A percentile compares a stretch with the other conserved stretches of the same genome.
These are phyloP conservation scores for Indri indri DNA, from an alignment of 2,113 vertebrate species.

Conservation along the genomic window DNA sequence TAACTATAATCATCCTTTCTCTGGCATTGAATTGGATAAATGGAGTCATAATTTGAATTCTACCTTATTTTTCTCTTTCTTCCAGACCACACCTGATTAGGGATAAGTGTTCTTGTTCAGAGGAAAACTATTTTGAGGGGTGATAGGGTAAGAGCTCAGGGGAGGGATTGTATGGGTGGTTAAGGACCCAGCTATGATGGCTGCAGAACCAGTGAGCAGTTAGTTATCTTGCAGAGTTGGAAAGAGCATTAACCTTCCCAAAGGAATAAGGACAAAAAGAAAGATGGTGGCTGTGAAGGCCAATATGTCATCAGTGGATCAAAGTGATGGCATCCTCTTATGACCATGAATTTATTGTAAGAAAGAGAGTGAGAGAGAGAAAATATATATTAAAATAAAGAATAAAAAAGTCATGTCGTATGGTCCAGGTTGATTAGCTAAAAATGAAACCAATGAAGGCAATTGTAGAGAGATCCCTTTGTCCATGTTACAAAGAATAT, in stretches of 20 bases:
- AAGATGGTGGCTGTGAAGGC: neutral
- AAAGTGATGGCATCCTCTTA: neutral
- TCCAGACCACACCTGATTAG: neutral
- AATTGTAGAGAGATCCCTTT: neutral
- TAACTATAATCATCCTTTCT: neutral
- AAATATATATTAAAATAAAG: neutral
- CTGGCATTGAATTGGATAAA: neutral
- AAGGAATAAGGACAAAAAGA: neutral
- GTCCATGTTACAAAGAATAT: neutral
- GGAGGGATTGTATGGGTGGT: neutral
- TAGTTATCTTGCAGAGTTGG: neutral
- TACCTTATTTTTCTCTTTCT: neutral
- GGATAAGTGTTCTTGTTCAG: neutral
- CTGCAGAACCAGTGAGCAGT: neutral
- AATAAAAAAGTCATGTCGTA: neutral
- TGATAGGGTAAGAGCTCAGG: neutral
- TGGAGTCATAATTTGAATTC: neutral
- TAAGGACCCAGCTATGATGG: neutral
- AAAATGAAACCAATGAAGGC: slow-evolving; percentile 26
- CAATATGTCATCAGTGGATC: neutral
- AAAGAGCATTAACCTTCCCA: neutral
- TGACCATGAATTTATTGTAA: neutral
- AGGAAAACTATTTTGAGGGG: neutral
- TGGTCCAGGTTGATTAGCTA: neutral
- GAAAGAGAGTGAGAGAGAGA: neutral